Conservation (phyloP, 92 coral and sea anemone species). For the Pocillopora meandrina region DNA sequence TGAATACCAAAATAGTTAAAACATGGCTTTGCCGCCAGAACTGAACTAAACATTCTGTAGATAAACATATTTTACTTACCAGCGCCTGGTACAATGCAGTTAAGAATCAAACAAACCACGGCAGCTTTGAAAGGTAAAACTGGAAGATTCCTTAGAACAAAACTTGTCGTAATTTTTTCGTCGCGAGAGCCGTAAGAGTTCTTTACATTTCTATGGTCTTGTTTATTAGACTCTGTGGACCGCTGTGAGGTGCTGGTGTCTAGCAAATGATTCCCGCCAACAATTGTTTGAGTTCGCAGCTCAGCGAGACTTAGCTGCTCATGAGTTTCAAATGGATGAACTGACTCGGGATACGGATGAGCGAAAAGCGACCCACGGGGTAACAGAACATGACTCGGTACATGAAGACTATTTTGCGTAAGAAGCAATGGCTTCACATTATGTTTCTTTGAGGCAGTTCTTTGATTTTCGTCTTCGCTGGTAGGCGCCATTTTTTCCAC, state of each 20-base stretch:
- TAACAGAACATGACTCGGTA: constrained; percentile 72
- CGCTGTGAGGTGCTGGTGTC: constrained; percentile 1
- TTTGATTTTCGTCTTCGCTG: constrained; percentile 1
- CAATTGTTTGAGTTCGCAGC: constrained; percentile 14
- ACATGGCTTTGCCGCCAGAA: background rate
- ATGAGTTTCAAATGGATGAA: constrained; percentile 66
- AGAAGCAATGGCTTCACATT: constrained; percentile 33
- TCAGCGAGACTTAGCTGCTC: constrained; percentile 53
- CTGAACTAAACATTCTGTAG: background rate
- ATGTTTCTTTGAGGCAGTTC: background rate
- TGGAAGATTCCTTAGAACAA: constrained; percentile 57
- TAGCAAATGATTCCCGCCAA: constrained; percentile 10
- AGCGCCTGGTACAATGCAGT: constrained; percentile 80
- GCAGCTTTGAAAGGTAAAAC: constrained; percentile 79
- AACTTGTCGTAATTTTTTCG: background rate
- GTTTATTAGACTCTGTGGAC: background rate
- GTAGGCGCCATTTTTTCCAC: constrained; percentile 4
- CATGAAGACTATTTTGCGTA: constrained; percentile 62
- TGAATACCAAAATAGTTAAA: background rate
- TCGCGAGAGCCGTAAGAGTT: constrained; percentile 1
- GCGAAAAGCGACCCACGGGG: constrained; percentile 66
- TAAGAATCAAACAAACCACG: constrained; percentile 85
- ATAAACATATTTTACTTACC: constrained; percentile 54
- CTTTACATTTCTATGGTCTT: background rate
- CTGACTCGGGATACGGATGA: constrained; percentile 64